Evolutionary conservation across 2,113 vertebrate genomes (phyloP), one percentile per base, ranked within the genome.

Genomic region (Aegithalos caudatus): DNA sequence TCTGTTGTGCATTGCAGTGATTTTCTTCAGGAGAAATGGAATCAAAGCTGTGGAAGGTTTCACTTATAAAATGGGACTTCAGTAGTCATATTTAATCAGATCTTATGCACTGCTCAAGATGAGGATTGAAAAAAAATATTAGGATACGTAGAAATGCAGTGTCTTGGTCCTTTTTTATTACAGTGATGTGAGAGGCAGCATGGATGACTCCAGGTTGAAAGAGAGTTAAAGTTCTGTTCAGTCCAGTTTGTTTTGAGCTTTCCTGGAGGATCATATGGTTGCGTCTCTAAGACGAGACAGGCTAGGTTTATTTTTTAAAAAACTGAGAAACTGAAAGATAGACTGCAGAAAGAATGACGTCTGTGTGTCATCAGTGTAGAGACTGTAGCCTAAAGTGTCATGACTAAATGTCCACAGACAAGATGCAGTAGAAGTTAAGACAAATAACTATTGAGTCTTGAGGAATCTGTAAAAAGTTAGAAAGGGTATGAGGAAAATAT

Each of bases 401-500:
- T 42, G 47, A 81, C 2, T 72, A 79, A 91, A 53, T 35, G 50
- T 90, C 88, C 88, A 48, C 25, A 66, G 45, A 77, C 42, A 65
- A 93, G 67, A 77, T 54, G 40, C 54, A 83, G 42, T 27, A 50
- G 54, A 94, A 78, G 42, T 77, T 53, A 53, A 64, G 61, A 87
- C 90, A 67, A 94, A 18, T 62, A 93, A 77, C 57, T 77, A 5
- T 18, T 71, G 71, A 88, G 58, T 58, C 71, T 88, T 58, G 35
- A 85, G 85, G 58, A 93, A 83, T 92, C 45, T 94, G 88, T 84
- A 81, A 69, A 10, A 93, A 83, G 58, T 94, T 96, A 82, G 73
- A 40, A 29, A 27, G 51, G 6, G 27, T 77, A 57, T 73, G 92
- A 96, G 62, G 57, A 85, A 48, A 85, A 90, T 86, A 61, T 23